A percentile compares a stretch with the other conserved stretches of the same genome.
Evolutionary conservation across 1,140 invertebrate genomes (phyloP).

Genomic region (Ruditapes philippinarum): DNA sequence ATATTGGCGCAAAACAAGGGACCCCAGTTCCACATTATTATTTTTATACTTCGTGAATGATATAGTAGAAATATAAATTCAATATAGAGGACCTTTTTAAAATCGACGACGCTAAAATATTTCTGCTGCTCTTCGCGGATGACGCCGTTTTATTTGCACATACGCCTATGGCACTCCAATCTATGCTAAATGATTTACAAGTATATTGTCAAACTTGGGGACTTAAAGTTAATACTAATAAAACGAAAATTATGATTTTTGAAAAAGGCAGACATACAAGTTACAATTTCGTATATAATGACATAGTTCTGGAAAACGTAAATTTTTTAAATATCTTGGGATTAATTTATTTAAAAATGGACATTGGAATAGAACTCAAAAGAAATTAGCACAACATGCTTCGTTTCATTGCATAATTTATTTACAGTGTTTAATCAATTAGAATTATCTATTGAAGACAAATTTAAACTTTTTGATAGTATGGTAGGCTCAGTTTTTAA

Average conservation of each 20-base stretch:
- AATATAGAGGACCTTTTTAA: conserved; percentile 25
- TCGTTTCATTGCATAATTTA: background rate
- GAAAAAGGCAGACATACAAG: conserved; percentile 30
- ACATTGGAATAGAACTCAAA: conserved; percentile 27
- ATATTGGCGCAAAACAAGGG: conserved; percentile 37
- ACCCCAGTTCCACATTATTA: conserved; percentile 29
- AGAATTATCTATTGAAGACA: background rate
- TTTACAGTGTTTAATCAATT: conserved; percentile 25
- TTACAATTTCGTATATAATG: conserved; percentile 25
- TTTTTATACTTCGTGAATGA: conserved; percentile 45
- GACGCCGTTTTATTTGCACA: conserved; percentile 42
- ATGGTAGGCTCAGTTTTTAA: conserved; percentile 22
- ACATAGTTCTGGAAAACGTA: conserved; percentile 1
- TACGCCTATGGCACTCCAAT: conserved; percentile 3
- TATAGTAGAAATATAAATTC: background rate
- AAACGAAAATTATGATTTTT: conserved; percentile 47
- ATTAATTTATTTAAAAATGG: conserved; percentile 50
- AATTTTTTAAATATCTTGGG: conserved; percentile 47
- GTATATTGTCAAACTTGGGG: conserved; percentile 14
- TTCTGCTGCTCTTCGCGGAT: conserved; percentile 25
- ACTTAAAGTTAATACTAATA: conserved; percentile 19
- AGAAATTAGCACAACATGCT: conserved; percentile 13
- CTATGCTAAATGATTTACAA: conserved; percentile 2
- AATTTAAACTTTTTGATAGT: conserved; percentile 21
- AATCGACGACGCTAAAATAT: conserved; percentile 10